phyloP scores from a whole-genome alignment of 2,888 invertebrate genomes.

The Liposcelis brunnea region DNA sequence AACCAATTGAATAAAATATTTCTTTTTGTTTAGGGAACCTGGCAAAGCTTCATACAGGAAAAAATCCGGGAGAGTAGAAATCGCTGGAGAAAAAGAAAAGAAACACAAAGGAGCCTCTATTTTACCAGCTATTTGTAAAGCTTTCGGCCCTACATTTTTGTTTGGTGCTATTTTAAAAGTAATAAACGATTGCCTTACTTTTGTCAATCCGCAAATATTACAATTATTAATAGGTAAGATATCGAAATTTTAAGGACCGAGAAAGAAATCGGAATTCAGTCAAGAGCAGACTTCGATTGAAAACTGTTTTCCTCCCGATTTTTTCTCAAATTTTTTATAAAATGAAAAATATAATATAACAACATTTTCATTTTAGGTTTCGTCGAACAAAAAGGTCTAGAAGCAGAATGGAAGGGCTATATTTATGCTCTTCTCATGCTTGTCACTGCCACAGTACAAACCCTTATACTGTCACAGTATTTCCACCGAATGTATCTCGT shows the following conservation, averaged over 20 bases:
- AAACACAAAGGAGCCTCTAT: constrained; percentile 64
- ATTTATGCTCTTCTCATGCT: constrained; percentile 35
- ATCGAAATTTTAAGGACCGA: too few relatives aligned
- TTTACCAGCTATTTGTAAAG: constrained; percentile 62
- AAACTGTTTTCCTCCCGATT: too few relatives aligned
- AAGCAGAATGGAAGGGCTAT: constrained; percentile 36
- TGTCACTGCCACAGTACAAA: constrained; percentile 30
- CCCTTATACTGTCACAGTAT: constrained; percentile 35
- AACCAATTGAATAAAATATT: constrained; percentile 10
- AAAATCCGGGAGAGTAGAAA: constrained; percentile 52
- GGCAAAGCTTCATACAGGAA: constrained; percentile 47
- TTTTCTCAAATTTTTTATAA: too few relatives aligned
- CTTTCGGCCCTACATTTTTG: constrained; percentile 74
- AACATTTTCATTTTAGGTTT: too few relatives aligned
- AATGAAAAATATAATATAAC: too few relatives aligned
- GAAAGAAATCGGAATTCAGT: too few relatives aligned
- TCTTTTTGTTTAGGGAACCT: constrained; percentile 21
- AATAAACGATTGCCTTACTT: constrained; percentile 65
- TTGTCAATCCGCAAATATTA: constrained; percentile 77
- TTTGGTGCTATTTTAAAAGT: constrained; percentile 74
- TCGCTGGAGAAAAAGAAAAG: constrained; percentile 35
- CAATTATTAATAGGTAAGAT: constrained; percentile 34
- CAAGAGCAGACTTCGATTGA: too few relatives aligned
- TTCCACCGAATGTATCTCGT: constrained; percentile 33
- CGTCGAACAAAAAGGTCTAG: constrained; percentile 21